Evolutionary conservation across 2,113 vertebrate species (phyloP), one percentile per base, ranked within the genome.

Genomic region (Melospiza melodia): DNA sequence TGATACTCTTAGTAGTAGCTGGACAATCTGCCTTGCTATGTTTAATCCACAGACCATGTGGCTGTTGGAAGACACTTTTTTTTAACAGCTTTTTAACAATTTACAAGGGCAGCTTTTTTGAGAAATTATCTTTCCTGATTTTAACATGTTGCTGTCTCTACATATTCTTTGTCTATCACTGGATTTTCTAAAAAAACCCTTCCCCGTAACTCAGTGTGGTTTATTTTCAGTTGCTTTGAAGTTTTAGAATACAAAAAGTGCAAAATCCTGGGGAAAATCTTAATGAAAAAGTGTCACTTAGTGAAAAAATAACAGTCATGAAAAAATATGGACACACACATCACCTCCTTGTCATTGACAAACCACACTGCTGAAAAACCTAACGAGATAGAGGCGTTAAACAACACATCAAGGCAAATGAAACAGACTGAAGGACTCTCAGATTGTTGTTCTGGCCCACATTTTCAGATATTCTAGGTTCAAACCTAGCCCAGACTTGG

Each of bases 21-120:
- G 94, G 95, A 94, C 94, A 97, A 95, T 96, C 95, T 97, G 96
- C 94, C 68, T 95, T 91, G 93, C 74, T 94, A 58, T 94, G 95
- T 95, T 97, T 94, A 97, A 95, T 94, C 78, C n/a, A 73, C 72
- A 95, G 95, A 86, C 84, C 90, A 95, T 91, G 96, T 94, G 94
- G 91, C 75, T 95, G 61, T 80, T 90, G 59, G 81, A 44, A 95
- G 61, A 83, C 54, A 90, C 41, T 77, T 95, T 82, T 95, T 97
- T 97, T 66, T 15, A 87, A 93, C 95, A 94, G 87, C 27, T 95
- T 95, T 92, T 83, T 80, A 91, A 76, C 59, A 91, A 88, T 86
- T 96, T 90, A 94, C 67, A 91, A 91, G 91, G 71, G 84, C 78
- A 87, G 35, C 49, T 91, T 95, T 95, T 95, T 84, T 84, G 75